These are phyloP conservation scores for Planiliza haematocheilus DNA, from an alignment of 2,113 vertebrate genomes.

Conservation along the genomic window DNA sequence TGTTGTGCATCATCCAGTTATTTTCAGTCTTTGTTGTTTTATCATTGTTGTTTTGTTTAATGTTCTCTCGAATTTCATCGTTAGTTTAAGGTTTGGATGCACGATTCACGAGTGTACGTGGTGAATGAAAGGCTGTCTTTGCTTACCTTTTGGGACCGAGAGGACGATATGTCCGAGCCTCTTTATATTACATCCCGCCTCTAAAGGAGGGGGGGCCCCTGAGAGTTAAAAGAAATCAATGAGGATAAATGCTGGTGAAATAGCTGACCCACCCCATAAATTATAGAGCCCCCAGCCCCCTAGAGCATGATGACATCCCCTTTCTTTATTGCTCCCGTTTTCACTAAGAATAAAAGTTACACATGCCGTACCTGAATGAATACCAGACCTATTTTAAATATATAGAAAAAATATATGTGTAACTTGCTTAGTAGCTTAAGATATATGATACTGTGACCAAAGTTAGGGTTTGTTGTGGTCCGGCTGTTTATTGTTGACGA, in stretches of 20 bases:
- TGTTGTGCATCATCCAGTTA: not conserved
- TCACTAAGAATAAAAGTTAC: too few species aligned
- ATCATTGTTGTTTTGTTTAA: too few species aligned
- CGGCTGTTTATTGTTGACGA: too few species aligned
- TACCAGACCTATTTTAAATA: too few species aligned
- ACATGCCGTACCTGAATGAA: too few species aligned
- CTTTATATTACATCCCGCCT: constrained; percentile 44
- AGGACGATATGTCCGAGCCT: constrained; percentile 3
- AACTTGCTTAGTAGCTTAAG: too few species aligned
- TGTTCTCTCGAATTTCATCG: not conserved
- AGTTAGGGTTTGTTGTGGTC: too few species aligned
- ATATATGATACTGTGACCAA: too few species aligned
- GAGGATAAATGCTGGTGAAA: constrained; percentile 46
- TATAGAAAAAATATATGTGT: too few species aligned
- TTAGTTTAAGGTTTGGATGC: not conserved
- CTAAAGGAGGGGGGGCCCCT: constrained; percentile 2
- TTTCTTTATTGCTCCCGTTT: too few species aligned
- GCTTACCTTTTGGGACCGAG: constrained; percentile 18
- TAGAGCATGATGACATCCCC: too few species aligned
- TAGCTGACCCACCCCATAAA: constrained; percentile 44
- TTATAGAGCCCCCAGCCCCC: constrained; percentile 25
- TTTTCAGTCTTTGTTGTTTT: not conserved
- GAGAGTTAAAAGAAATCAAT: constrained; percentile 60
- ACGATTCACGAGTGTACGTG: not conserved
- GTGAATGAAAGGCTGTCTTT: constrained; percentile 5